Evolutionary conservation across 2,888 invertebrate genomes (phyloP).

Genomic region (Epiblema foenella): DNA sequence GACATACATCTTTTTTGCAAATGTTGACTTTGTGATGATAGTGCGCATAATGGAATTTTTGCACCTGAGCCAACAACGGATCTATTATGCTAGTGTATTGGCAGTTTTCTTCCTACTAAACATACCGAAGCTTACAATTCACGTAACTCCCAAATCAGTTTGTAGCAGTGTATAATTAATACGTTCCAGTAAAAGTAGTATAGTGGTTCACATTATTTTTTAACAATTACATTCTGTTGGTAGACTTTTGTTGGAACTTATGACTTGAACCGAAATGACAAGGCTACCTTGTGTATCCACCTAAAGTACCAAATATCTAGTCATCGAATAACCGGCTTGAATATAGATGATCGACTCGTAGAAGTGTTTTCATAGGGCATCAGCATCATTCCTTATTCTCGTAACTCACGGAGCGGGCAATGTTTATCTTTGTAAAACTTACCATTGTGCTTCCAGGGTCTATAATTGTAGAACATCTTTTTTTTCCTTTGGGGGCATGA

Average conservation of each 20-base stretch:
- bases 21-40: slow-evolving; percentile 74
- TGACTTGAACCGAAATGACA: slow-evolving; percentile 39
- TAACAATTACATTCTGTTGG: slow-evolving; percentile 48
- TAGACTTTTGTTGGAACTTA: slow-evolving; percentile 51
- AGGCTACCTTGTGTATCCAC: slow-evolving; percentile 36
- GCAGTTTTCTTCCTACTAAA: not conserved
- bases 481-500: slow-evolving; percentile 69
- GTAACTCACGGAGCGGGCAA: slow-evolving; percentile 58
- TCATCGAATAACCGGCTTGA: slow-evolving; percentile 48
- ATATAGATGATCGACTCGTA: slow-evolving; percentile 51
- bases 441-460: slow-evolving; percentile 70
- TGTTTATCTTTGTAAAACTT: slow-evolving; percentile 74
- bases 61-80: slow-evolving; percentile 78
- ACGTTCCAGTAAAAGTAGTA: slow-evolving; percentile 11
- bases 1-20: slow-evolving; percentile 62
- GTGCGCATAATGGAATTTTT: slow-evolving; percentile 55
- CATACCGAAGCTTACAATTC: not conserved
- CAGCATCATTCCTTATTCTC: slow-evolving; percentile 57
- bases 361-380: slow-evolving; percentile 62
- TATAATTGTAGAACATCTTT: slow-evolving; percentile 70
- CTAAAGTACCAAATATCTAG: slow-evolving; percentile 46
- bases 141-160: slow-evolving; percentile 42
- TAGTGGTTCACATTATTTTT: slow-evolving; percentile 19
- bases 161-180: no score
- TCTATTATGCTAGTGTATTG: slow-evolving; percentile 48